A percentile compares a stretch with the other conserved stretches of the same genome.
Conservation (phyloP, 2,113 vertebrate species). For the Mohoua ochrocephala region DNA sequence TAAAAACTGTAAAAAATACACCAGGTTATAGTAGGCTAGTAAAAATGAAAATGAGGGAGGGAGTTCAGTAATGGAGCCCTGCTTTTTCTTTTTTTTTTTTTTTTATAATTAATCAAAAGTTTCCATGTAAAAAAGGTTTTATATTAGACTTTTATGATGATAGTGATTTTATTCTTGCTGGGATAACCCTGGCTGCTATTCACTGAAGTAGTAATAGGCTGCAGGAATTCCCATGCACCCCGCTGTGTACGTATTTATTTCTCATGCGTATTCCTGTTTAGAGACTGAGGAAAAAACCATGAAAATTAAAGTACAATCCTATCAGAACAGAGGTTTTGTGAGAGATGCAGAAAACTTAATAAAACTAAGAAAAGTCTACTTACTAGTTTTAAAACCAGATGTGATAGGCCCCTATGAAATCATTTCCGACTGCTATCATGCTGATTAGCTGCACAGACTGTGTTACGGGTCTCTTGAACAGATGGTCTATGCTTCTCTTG, state of each 20-base stretch:
- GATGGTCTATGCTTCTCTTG: not conserved
- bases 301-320: not conserved
- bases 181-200: not conserved
- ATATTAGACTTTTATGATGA: not conserved
- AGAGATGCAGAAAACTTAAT: not conserved
- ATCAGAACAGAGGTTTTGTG: not conserved
- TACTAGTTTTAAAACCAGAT: not conserved
- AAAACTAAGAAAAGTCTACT: not conserved
- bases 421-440: not conserved
- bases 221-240: not conserved
- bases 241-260: not conserved
- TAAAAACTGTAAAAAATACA: not conserved
- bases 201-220: not conserved
- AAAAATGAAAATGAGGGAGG: not conserved
- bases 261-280: not conserved
- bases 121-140: not conserved
- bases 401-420: not conserved
- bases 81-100: not conserved
- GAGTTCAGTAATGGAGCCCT: not conserved
- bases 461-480: not conserved
- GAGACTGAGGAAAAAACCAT: not conserved
- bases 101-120: not conserved
- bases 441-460: conserved; percentile 5
- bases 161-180: not conserved
- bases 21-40: not conserved